Conservation (phyloP, 2,888 invertebrate genomes). For the Eilema sororculum region DNA sequence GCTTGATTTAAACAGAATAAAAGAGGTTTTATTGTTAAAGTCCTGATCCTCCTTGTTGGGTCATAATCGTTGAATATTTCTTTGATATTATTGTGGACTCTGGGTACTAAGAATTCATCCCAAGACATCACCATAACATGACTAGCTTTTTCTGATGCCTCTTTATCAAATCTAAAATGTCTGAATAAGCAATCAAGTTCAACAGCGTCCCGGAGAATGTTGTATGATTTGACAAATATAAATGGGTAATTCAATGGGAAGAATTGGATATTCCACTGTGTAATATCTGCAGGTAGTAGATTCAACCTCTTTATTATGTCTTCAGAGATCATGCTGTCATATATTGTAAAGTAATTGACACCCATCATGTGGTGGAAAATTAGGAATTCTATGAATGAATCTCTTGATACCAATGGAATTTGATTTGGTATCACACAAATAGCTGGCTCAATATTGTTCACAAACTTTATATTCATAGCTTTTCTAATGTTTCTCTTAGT, state of each 20-base stretch:
- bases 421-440: constrained; percentile 89
- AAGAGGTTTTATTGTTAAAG: constrained; percentile 69
- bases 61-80: constrained; percentile 85
- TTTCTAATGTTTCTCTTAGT: constrained; percentile 72
- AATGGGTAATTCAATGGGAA: constrained; percentile 90
- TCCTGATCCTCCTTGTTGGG: constrained; percentile 71
- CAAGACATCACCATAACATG: constrained; percentile 87
- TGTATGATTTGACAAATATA: constrained; percentile 80
- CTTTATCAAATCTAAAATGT: constrained; percentile 84
- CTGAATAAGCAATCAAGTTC: constrained; percentile 90
- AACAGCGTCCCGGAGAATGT: constrained; percentile 82
- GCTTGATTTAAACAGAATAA: constrained; percentile 81
- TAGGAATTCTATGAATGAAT: constrained; percentile 89
- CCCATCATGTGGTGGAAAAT: constrained; percentile 90
- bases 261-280: constrained; percentile 86
- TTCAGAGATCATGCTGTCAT: constrained; percentile 87
- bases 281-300: constrained; percentile 78
- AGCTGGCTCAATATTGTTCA: constrained; percentile 85
- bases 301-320: constrained; percentile 80
- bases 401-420: constrained; percentile 83
- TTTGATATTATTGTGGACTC: constrained; percentile 85
- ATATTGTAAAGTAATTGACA: constrained; percentile 89
- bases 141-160: constrained; percentile 80
- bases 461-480: constrained; percentile 73
- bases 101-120: constrained; percentile 89